Conservation (phyloP, 2,888 invertebrate genomes). For the Iphiclides podalirius region DNA sequence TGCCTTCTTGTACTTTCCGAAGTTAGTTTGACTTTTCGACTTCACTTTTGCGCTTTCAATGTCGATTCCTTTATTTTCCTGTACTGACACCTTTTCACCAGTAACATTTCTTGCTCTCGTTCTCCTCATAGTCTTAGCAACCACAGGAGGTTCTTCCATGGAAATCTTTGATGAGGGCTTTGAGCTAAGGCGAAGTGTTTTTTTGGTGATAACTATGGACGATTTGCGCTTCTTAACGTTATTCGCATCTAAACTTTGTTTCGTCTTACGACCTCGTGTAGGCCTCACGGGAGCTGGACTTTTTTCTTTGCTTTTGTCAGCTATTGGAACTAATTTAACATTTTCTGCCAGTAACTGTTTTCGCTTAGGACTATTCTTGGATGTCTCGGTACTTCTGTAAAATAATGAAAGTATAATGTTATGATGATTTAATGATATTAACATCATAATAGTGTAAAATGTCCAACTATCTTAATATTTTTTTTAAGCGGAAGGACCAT, state of each 20-base stretch:
- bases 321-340: constrained; percentile 33
- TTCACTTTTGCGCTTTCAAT: not conserved
- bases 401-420: not conserved
- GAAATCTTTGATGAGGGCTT: constrained; percentile 16
- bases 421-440: no score
- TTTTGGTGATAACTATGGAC: constrained; percentile 49
- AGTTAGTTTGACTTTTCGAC: not conserved
- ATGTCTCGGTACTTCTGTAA: constrained; percentile 3
- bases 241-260: not conserved
- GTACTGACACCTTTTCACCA: constrained; percentile 1
- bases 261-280: constrained; percentile 9
- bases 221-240: constrained; percentile 39
- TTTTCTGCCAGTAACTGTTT: not conserved
- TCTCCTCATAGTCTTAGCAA: not conserved
- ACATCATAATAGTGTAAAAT: no score
- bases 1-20: not conserved
- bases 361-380: not conserved
- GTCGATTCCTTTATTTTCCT: not conserved
- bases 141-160: not conserved
- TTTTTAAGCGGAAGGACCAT: no score
- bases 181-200: constrained; percentile 45
- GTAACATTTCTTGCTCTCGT: constrained; percentile 5
- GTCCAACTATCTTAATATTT: no score
- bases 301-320: constrained; percentile 22
- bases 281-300: constrained; percentile 9